Base-by-base conservation (phyloP, 2,797 vertebrate species). In the Salmo trutta region DNA sequence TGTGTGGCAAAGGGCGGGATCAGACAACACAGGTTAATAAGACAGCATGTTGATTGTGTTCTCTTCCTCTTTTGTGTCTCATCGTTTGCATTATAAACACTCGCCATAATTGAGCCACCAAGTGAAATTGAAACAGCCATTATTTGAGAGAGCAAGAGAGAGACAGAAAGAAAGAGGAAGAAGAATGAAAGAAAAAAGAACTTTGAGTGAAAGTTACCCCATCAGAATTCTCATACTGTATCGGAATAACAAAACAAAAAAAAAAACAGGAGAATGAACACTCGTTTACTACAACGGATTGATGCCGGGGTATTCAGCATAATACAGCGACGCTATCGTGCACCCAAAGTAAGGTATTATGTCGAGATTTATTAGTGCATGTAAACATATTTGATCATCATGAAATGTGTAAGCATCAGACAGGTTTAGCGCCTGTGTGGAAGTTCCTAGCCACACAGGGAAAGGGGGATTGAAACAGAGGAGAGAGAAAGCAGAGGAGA, bases 61-160 rank as follows among this genome's bases (percentile, higher is more conserved):
- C 88, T 90, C 92, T 93, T 93, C 89, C 88, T 90, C 91, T 91
- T 91, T 86, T 92, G 84, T 92, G 84, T 91, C 85, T 85, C 87
- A 81, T 88, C 80, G 78, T 91, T 91, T 88, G 84, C 84, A 87
- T 91, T 90, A 82, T 89, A 90, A 89, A 89, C 21, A 85, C 89
- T 85, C 75, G 85, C 79, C 54, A 86, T 91, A 93, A 94, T 93
- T 93, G 93, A 92, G 88, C 85, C 84, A 84, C 86, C 88, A 91
- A 91, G 88, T 92, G 88, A 86, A 89, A 93, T 78, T 90, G 84
- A 92, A 88, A 88, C 83, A 79, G 90, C 82, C 86, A 84, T 88
- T 91, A 88, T 90, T 72, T 19, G 19, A 36, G 86, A 88, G 82
- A 8, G 80, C 77, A 83, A 84, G 86, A 82, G 82, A 90, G 85